A percentile compares a stretch with the other conserved stretches of the same genome.
Evolutionary conservation across 1,140 invertebrate genomes (phyloP).

Genomic region (Octopus sinensis): DNA sequence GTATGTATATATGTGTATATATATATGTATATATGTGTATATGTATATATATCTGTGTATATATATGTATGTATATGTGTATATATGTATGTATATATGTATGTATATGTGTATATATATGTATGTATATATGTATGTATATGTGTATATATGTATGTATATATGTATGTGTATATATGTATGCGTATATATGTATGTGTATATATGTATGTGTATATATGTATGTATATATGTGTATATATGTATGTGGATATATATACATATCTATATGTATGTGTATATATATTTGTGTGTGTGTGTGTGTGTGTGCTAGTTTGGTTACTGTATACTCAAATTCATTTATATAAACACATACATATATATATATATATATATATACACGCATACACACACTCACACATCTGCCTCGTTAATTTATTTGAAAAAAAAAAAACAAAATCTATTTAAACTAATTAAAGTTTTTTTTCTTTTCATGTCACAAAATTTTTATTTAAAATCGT

Average conservation of each 20-base stretch:
- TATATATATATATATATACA: neutral
- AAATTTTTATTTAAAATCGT: too few species aligned
- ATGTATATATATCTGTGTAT: too few species aligned
- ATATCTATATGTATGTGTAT: neutral
- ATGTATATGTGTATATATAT: neutral
- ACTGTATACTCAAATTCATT: neutral
- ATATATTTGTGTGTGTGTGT: neutral
- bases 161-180: neutral
- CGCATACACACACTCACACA: neutral
- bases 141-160: neutral
- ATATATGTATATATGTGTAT: too few species aligned
- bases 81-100: neutral
- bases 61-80: neutral
- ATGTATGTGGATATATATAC: neutral
- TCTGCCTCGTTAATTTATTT: neutral
- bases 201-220: neutral
- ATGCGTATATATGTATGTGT: neutral
- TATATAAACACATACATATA: neutral
- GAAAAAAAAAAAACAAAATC: too few species aligned
- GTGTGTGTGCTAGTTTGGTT: neutral
- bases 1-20: too few species aligned
- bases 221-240: neutral
- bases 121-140: neutral
- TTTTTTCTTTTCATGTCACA: too few species aligned
- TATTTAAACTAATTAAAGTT: too few species aligned